Evolutionary conservation across 2,888 invertebrate species (phyloP), one percentile per base, ranked within the genome.

Genomic region (Chrysodeixis includens): DNA sequence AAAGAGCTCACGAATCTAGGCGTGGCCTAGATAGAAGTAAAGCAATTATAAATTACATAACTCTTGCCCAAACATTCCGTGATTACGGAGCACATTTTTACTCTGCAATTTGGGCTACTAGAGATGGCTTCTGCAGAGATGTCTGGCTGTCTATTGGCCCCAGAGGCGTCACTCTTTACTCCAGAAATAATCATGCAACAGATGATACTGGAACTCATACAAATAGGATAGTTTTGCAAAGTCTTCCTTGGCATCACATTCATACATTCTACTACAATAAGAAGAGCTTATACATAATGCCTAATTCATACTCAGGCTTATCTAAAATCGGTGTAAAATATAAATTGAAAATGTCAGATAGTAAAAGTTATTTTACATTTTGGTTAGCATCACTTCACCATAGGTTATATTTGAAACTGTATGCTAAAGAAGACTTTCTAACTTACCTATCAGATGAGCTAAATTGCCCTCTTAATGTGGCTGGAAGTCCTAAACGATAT

Each of bases 21-120:
- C 86, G 93, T 51, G 97, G 97, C 0, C 86, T 97, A 70, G 96
- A 96, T 66, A 94, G 95, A 56, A 96, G 96, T 78, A 96, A 96
- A 85, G 97, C 97, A 1, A 96, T 97, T 81, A 96, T 97, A 74
- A 96, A 97, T 90, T 97, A 97, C 85, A 96, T 97, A 78, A 95
- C 96, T 20, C 92, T 96, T 68, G 96, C 97, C 3, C 97, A 97
- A 88, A 95, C 96, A 30, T 95, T 97, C 69, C 93, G 96, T 12
- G 97, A 97, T 87, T 97, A 97, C 85, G 97, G 97, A 0, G 96
- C 97, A 1, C 97, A 97, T 91, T 97, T 97, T 85, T 97, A 97
- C 83, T 97, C 97, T 46, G 97, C 97, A 0, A 94, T 96, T 76
- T 96, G 96, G 96, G 95, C 96, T 30, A 95, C 96, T 16, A 95